Evolutionary conservation across 2,888 invertebrate genomes (phyloP), one percentile per base, ranked within the genome.

Genomic region (Coecobrya sp.): DNA sequence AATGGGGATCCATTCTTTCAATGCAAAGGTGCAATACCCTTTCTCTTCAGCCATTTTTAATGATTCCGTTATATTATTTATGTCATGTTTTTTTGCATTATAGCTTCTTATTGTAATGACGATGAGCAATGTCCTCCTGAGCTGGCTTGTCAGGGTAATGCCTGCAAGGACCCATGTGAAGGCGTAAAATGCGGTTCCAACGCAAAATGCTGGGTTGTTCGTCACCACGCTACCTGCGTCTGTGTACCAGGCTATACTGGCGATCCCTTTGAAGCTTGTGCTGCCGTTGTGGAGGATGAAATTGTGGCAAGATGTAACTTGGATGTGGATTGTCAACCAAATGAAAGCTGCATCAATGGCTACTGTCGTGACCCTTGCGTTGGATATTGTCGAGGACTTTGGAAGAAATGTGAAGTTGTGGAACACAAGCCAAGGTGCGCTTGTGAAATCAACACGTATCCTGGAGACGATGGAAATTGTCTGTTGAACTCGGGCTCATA

Each of bases 1-100:
- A 95, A 94, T 85, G 95, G 95, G 45, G 95, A 95, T 91, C 95
- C 95, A 8, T 95, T 95, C 88, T 95, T 95, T 59, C 94, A 94
- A 79, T 95, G 95, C 92, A 94, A 94, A 93, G 94, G 94, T 94
- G 36, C 25, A 62, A 68, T 65, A 25, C 65, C 65, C 65, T 62
- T n/a, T n/a, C n/a, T n/a, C n/a, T n/a, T n/a, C 36, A 65, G 3
- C 1, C 19, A 65, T 22, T 22, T 27, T 30, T n/a, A n/a, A n/a
- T n/a, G n/a, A n/a, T n/a, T n/a, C n/a, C n/a, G n/a, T n/a, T n/a
- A n/a, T n/a, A n/a, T n/a, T n/a, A n/a, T n/a, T n/a, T n/a, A n/a
- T n/a, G n/a, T n/a, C n/a, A n/a, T n/a, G n/a, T n/a, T n/a, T n/a
- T n/a, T n/a, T n/a, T n/a, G n/a, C n/a, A 11, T 13, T 68, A 30